phyloP scores from a whole-genome alignment of 2,888 invertebrate species.

The Lepetodrilus schrolli region DNA sequence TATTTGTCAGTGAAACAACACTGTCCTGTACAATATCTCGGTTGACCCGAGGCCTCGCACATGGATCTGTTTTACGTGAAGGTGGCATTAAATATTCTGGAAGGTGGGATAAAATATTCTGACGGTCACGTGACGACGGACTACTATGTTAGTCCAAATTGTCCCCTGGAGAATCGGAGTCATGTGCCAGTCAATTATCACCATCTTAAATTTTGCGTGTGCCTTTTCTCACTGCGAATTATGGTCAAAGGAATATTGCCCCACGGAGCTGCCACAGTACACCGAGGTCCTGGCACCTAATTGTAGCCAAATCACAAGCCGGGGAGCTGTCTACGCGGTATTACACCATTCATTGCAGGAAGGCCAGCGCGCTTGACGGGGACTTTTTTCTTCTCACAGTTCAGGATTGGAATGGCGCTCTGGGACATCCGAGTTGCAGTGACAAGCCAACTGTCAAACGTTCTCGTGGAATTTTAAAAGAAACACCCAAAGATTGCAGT shows the following conservation, averaged over 20 bases:
- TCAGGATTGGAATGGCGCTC: not conserved
- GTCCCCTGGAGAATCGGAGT: not conserved
- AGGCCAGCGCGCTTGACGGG: not conserved
- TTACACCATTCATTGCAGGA: constrained; percentile 15
- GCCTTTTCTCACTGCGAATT: constrained; percentile 21
- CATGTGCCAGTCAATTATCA: constrained; percentile 22
- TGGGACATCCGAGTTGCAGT: not conserved
- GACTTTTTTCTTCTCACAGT: not conserved
- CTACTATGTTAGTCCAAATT: constrained; percentile 13
- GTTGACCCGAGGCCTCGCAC: too few species aligned
- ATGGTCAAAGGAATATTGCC: constrained; percentile 4
- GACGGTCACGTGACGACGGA: constrained; percentile 11
- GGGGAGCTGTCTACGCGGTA: not conserved
- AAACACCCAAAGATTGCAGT: too few species aligned
- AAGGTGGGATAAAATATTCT: too few species aligned
- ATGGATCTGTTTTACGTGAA: too few species aligned
- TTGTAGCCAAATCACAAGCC: constrained; percentile 1
- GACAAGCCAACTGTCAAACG: constrained; percentile 7
- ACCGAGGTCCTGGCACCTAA: not conserved
- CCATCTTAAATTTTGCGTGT: constrained; percentile 23
- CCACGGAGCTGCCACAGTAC: not conserved
- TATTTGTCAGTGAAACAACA: too few species aligned
- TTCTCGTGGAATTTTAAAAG: too few species aligned
- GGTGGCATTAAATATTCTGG: too few species aligned
- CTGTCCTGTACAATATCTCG: too few species aligned